Evolutionary conservation across 1,140 invertebrate genomes (phyloP).

Genomic region (Diabrotica virgifera): DNA sequence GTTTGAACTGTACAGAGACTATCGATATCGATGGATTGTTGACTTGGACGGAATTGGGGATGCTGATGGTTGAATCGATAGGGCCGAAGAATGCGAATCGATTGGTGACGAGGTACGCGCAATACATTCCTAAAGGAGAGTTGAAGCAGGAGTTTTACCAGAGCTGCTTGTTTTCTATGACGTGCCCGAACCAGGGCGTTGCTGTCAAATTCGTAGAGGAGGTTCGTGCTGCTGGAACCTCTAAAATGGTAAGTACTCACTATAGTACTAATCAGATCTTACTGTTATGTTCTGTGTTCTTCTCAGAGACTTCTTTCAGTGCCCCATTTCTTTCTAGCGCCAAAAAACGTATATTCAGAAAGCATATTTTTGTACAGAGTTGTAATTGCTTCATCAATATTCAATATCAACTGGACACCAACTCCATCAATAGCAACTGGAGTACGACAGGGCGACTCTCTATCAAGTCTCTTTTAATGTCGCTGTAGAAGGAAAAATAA

Average conservation of each 20-base stretch:
- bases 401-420: too few relatives aligned
- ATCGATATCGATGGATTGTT: slow-evolving; percentile 35
- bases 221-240: slow-evolving; percentile 17
- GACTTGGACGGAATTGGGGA: slow-evolving; percentile 44
- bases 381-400: too few relatives aligned
- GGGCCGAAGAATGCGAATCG: slow-evolving; percentile 37
- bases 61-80: slow-evolving; percentile 44
- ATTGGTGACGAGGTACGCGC: slow-evolving; percentile 43
- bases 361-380: too few relatives aligned
- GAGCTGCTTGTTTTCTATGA: slow-evolving; percentile 39
- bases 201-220: slow-evolving; percentile 28
- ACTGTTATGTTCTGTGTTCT: too few relatives aligned
- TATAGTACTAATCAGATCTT: too few relatives aligned
- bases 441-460: too few relatives aligned
- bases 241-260: slow-evolving; percentile 14
- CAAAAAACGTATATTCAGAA: too few relatives aligned
- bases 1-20: slow-evolving; percentile 44
- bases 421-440: too few relatives aligned
- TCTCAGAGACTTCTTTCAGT: too few relatives aligned
- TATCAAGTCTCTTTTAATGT: too few relatives aligned
- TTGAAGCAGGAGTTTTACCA: slow-evolving; percentile 46
- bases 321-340: too few relatives aligned
- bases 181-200: slow-evolving; percentile 9
- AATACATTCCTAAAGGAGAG: slow-evolving; percentile 43
- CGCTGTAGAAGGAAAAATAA: too few relatives aligned